Evolutionary conservation across 1,140 invertebrate genomes (phyloP).

Genomic region (Sitobion miscanthi): DNA sequence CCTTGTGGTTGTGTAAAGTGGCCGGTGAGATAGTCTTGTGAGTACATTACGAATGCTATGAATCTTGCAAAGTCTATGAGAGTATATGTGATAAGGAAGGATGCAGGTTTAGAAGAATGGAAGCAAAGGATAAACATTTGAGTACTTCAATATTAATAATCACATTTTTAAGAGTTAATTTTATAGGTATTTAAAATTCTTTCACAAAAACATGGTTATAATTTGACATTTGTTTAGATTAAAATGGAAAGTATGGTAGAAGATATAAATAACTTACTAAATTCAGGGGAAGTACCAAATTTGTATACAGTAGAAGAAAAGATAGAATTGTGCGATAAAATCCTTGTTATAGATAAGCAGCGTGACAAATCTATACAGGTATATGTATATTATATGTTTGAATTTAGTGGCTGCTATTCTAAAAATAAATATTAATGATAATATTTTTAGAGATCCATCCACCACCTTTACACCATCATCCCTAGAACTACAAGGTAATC

Average conservation of each 20-base stretch:
- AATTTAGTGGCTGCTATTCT: neutral
- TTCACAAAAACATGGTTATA: neutral
- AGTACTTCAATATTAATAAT: no score
- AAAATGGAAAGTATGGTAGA: conserved; percentile 94
- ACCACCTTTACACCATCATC: neutral
- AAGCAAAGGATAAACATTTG: no score
- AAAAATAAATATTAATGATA: neutral
- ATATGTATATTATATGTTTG: conserved; percentile 30
- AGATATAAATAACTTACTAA: conserved; percentile 92
- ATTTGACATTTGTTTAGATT: conserved; percentile 67
- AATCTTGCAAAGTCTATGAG: no score
- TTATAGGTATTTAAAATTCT: neutral
- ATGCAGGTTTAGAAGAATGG: no score
- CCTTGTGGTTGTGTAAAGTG: no score
- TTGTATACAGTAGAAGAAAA: conserved; percentile 89
- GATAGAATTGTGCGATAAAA: conserved; percentile 91
- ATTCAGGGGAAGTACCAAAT: conserved; percentile 93
- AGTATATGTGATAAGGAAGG: no score
- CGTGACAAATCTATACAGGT: conserved; percentile 84
- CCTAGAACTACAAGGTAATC: neutral
- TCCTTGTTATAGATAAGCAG: conserved; percentile 88
- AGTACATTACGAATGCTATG: no score
- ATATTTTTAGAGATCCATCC: neutral
- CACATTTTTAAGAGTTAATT: neutral
- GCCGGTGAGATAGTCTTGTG: no score